These are phyloP conservation scores for Mythimna lalbum DNA, from an alignment of 2,888 invertebrate genomes.

Conservation along the genomic window DNA sequence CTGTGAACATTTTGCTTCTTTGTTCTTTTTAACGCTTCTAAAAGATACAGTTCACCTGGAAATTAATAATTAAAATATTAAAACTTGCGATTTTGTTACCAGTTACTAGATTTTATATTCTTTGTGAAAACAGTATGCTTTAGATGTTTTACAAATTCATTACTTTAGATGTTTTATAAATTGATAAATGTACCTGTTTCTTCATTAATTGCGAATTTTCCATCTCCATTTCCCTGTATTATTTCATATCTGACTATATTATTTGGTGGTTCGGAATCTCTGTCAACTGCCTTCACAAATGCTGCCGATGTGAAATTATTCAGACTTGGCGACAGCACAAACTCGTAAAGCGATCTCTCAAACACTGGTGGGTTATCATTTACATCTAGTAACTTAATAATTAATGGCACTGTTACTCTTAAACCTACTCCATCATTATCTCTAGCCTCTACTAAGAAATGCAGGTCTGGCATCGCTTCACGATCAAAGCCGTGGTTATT, in stretches of 20 bases:
- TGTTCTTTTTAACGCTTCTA: slow-evolving; percentile 87
- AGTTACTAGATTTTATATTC: not conserved
- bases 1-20: slow-evolving; percentile 83
- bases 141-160: not conserved
- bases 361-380: slow-evolving; percentile 97
- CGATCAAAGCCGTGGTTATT: slow-evolving; percentile 95
- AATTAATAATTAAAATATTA: slow-evolving; percentile 43
- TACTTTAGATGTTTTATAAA: not conserved
- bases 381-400: slow-evolving; percentile 94
- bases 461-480: slow-evolving; percentile 94
- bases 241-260: slow-evolving; percentile 96
- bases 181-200: slow-evolving; percentile 90
- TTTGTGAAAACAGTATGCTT: not conserved
- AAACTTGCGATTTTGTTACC: not conserved
- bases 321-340: slow-evolving; percentile 94
- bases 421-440: slow-evolving; percentile 96
- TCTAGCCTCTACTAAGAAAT: slow-evolving; percentile 96
- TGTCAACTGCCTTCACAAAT: slow-evolving; percentile 95
- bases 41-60: slow-evolving; percentile 92
- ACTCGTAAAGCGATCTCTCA: slow-evolving; percentile 94
- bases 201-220: slow-evolving; percentile 94
- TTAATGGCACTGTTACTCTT: slow-evolving; percentile 93
- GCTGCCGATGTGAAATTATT: slow-evolving; percentile 94
- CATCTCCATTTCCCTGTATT: slow-evolving; percentile 93
- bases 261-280: slow-evolving; percentile 96